Evolutionary conservation across 2,888 invertebrate genomes (phyloP).

Genomic region (Ellobium chinense): DNA sequence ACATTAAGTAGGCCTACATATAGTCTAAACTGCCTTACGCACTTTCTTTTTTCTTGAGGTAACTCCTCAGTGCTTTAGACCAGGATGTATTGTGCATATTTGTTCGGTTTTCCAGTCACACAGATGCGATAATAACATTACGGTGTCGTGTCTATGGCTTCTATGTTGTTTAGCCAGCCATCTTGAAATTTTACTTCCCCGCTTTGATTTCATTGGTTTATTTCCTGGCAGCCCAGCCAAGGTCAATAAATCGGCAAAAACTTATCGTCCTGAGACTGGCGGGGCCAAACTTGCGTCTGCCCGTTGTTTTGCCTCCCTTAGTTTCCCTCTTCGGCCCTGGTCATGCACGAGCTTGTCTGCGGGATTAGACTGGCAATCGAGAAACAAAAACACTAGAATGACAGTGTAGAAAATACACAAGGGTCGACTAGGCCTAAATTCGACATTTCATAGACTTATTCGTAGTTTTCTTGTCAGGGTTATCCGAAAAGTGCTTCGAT

Average conservation of each 20-base stretch:
- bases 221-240: constrained; percentile 33
- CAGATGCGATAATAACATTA: constrained; percentile 33
- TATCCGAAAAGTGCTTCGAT: too few species aligned
- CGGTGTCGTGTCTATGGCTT: neutral
- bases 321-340: neutral
- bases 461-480: too few species aligned
- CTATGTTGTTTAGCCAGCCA: constrained; percentile 53
- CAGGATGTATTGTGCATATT: constrained; percentile 61
- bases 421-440: too few species aligned
- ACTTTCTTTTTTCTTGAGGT: constrained; percentile 65
- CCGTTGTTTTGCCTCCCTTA: neutral
- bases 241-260: constrained; percentile 4
- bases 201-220: constrained; percentile 64
- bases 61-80: constrained; percentile 63
- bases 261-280: too few species aligned
- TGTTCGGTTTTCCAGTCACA: constrained; percentile 52
- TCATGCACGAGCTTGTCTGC: constrained; percentile 1
- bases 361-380: too few species aligned
- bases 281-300: too few species aligned
- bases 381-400: too few species aligned
- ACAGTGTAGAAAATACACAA: too few species aligned
- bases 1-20: too few species aligned
- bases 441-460: too few species aligned
- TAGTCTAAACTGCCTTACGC: too few species aligned
- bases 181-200: constrained; percentile 64